Evolutionary conservation across 2,113 vertebrate genomes (phyloP), one percentile per base, ranked within the genome.

Genomic region (Corynorhinus townsendii): DNA sequence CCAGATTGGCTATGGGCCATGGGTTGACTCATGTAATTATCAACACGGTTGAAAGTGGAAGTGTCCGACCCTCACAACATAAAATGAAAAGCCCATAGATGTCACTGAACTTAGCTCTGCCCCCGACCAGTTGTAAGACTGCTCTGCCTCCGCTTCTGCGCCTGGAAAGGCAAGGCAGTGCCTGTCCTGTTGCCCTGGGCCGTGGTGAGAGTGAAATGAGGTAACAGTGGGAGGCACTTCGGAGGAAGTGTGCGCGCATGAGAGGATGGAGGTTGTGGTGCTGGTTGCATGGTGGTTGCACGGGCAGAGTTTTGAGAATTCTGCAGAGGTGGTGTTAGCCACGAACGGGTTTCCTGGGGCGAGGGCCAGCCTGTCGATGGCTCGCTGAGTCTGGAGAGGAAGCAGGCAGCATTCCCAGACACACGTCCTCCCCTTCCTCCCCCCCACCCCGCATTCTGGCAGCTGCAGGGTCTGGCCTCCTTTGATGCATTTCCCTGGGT

Each of bases 351-450:
- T 30, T 77, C 19, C 54, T 81, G 38, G 80, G 62, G 47, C 0
- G 5, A 16, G 3, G 75, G 12, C 11, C 1, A 15, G 14, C 26
- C 45, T 15, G 2, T 20, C 28, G 35, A 52, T 5, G 7, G 35
- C 26, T 54, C 1, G 7, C 38, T 0, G 45, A 77, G 64, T 24
- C 64, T 59, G n/a, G 54, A 52, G 35, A 54, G 30, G 22, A 80
- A 43, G 47, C 24, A 52, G 33, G 66, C 56, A 17, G 47, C 22
- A 0, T 10, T 40, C 64, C 49, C 66, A 7, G 56, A 38, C 33
- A 1, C 24, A 19, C 0, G 0, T 66, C 52, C 6, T 71, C 26
- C 6, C 0, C 9, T 11, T 26, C 30, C 19, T 49, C 17, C 87
- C 3, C 40, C n/a, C 19, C 52, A 14, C 83, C 49, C 4, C 4